Conservation (phyloP, 2,797 vertebrate genomes). For the Malacoctenus gilli region DNA sequence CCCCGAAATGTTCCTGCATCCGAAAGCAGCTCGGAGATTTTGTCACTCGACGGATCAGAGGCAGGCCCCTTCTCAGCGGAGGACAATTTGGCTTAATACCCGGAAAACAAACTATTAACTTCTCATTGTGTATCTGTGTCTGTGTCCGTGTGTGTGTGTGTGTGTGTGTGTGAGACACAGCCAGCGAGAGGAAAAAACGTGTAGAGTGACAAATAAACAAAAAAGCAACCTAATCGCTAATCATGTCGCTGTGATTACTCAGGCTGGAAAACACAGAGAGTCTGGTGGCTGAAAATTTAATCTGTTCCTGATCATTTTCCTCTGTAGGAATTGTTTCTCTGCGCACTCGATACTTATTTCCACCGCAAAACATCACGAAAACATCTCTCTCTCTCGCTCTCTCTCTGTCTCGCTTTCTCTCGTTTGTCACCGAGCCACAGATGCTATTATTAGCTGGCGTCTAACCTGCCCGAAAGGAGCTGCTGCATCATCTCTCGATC, state of each 20-base stretch:
- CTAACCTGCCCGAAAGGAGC: background rate
- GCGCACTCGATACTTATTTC: background rate
- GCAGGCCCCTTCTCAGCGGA: conserved; percentile 16
- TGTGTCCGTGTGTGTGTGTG: background rate
- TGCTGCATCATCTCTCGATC: background rate
- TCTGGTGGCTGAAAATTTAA: no score
- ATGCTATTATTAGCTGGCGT: background rate
- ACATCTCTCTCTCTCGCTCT: background rate
- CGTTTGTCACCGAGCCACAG: background rate
- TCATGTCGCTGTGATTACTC: conserved; percentile 7
- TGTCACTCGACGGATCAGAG: conserved; percentile 10
- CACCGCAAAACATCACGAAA: background rate
- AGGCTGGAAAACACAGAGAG: no score
- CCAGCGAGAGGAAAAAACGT: no score
- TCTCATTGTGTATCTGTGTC: conserved; percentile 5
- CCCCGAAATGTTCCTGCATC: no score
- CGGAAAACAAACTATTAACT: conserved; percentile 32
- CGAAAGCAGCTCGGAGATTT: conserved; percentile 17
- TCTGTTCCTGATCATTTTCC: background rate
- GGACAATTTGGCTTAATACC: conserved; percentile 31
- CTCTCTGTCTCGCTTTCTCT: background rate
- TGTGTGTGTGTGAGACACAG: background rate
- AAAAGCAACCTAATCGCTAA: conserved; percentile 14
- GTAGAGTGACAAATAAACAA: background rate
- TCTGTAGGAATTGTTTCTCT: background rate